A percentile compares a stretch with the other conserved stretches of the same genome.
Conservation (phyloP, 2,113 vertebrate genomes). For the Cyprinodon variegatus region DNA sequence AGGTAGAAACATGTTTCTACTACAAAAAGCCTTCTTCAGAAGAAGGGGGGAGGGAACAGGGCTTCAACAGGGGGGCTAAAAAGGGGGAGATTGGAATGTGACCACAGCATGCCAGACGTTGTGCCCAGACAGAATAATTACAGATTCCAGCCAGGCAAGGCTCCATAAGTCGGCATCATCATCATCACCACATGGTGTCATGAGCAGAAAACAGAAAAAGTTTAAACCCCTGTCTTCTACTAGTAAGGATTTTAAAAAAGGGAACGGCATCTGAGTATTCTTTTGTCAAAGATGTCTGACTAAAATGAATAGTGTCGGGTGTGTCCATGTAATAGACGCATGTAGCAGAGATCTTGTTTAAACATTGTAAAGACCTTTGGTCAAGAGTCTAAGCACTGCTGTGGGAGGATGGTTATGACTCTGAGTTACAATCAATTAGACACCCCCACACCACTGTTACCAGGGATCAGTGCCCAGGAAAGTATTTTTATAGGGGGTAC, state of each 20-base stretch:
- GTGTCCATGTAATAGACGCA: constrained; percentile 18
- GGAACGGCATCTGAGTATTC: background rate
- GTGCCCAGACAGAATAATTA: constrained; percentile 77
- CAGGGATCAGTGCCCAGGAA: constrained; percentile 23
- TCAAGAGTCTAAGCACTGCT: constrained; percentile 26
- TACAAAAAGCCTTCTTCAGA: constrained; percentile 44
- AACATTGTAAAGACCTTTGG: constrained; percentile 71
- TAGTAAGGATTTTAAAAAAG: background rate
- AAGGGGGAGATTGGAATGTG: constrained; percentile 73
- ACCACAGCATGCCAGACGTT: constrained; percentile 78
- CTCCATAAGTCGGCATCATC: constrained; percentile 56
- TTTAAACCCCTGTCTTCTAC: background rate
- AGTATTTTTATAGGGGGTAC: constrained; percentile 42
- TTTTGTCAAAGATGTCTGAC: too few relatives aligned
- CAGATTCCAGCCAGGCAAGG: constrained; percentile 69
- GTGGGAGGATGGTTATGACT: constrained; percentile 45
- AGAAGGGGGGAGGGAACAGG: constrained; percentile 51
- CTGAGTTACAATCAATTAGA: constrained; percentile 33
- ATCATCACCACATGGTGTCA: constrained; percentile 32
- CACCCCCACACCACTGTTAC: constrained; percentile 30
- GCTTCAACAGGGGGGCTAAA: constrained; percentile 59
- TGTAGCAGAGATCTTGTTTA: constrained; percentile 52
- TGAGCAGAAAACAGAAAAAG: constrained; percentile 24
- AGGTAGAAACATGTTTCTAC: constrained; percentile 73
- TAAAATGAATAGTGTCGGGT: constrained; percentile 34